These are phyloP conservation scores for Operophtera brumata DNA, from an alignment of 2,888 invertebrate genomes.

Conservation along the genomic window DNA sequence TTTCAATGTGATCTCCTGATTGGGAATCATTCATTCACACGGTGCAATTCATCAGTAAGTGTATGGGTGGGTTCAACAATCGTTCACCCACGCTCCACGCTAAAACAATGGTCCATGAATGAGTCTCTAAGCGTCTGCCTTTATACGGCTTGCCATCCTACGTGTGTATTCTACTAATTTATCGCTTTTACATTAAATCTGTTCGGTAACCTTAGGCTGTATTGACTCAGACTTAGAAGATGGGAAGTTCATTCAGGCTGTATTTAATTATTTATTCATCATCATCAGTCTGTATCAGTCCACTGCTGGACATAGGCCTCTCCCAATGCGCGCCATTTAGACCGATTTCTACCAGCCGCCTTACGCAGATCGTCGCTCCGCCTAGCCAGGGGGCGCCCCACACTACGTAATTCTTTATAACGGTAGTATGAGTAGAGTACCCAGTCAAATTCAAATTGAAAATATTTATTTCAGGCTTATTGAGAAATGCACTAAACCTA, in stretches of 20 bases:
- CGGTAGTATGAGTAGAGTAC: not conserved
- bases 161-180: constrained; percentile 51
- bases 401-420: constrained; percentile 6
- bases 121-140: constrained; percentile 51
- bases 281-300: too few species aligned
- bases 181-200: constrained; percentile 30
- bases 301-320: too few species aligned
- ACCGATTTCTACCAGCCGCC: too few species aligned
- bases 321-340: too few species aligned
- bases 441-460: too few species aligned
- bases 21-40: constrained; percentile 64
- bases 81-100: constrained; percentile 55
- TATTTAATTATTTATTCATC: constrained; percentile 5
- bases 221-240: constrained; percentile 1
- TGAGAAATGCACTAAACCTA: too few species aligned
- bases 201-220: constrained; percentile 10
- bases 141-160: constrained; percentile 54
- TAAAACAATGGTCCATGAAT: constrained; percentile 63
- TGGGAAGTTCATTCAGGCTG: not conserved
- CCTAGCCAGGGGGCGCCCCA: too few species aligned
- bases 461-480: too few species aligned
- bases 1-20: constrained; percentile 54
- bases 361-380: too few species aligned
- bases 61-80: constrained; percentile 68
- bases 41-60: constrained; percentile 63